Evolutionary conservation across 1,140 invertebrate species (phyloP).

Genomic region (Sarcophaga bullata): DNA sequence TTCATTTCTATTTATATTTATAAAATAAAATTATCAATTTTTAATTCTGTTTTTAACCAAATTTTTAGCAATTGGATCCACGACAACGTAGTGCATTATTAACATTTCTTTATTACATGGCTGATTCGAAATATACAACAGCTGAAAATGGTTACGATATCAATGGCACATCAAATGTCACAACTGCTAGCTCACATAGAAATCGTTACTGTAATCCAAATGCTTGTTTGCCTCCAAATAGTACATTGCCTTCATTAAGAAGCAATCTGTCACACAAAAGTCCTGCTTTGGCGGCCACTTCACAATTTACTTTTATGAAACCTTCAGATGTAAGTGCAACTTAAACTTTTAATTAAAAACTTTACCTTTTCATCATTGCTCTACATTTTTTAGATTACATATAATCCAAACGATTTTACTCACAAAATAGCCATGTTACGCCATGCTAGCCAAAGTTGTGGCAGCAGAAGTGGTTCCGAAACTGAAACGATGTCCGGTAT

Average conservation of each 20-base stretch:
- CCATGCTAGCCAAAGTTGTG: not conserved
- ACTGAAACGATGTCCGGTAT: slow-evolving; percentile 22
- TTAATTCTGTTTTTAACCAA: not conserved
- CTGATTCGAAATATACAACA: slow-evolving; percentile 45
- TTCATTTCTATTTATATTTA: no score
- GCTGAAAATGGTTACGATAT: slow-evolving; percentile 30
- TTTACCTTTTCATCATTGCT: not conserved
- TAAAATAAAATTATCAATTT: no score
- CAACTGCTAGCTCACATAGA: not conserved
- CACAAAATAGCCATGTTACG: slow-evolving; percentile 30
- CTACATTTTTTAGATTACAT: not conserved
- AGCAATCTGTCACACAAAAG: slow-evolving; percentile 16
- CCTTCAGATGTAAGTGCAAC: not conserved
- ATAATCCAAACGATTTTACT: slow-evolving; percentile 23
- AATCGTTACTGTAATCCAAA: slow-evolving; percentile 22
- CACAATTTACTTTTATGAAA: not conserved
- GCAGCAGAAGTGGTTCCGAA: slow-evolving; percentile 28
- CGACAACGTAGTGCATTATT: slow-evolving; percentile 45
- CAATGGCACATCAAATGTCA: not conserved
- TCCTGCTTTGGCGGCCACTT: not conserved
- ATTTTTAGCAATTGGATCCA: slow-evolving; percentile 42
- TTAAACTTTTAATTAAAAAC: not conserved
- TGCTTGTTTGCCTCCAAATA: slow-evolving; percentile 25
- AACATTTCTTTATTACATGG: slow-evolving; percentile 48
- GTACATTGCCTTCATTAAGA: slow-evolving; percentile 7